Base-by-base conservation (phyloP, 1,140 invertebrate genomes). In the Rhyacophila brunnea region DNA sequence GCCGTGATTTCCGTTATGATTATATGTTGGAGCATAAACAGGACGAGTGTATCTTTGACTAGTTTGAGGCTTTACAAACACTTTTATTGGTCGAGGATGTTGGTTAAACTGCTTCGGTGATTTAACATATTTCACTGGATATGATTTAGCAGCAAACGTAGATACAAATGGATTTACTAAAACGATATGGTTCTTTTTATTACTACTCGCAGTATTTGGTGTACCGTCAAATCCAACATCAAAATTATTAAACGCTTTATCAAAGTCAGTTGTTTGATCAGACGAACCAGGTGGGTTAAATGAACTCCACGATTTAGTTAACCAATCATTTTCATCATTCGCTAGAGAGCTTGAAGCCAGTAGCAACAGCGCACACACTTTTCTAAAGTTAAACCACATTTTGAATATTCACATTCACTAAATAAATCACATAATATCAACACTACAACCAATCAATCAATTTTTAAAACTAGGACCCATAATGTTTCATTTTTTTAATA, bases 101-200 rank as follows among this genome's bases (percentile, higher is more conserved):
- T 28, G 23, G 9, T 3, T 9, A 28, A 28, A 28, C 9, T 28
- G 23, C 4, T 28, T 28, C 9, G 23, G 23, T 9, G 23, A 61
- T 66, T 65, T 34, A 49, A 4, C 34, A 40, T 43, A 40, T 40
- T 74, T 56, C 68, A 65, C 55, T 70, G 70, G 43, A 73, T 32
- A 32, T 6, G 11, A 28, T 32, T 23, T 48, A 11, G 46, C 18
- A 20, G 18, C 1, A 42, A 42, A 19, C n/a, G 35, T 17, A 19
- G 2, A 5, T 5, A 15, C 14, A 19, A 10, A 45, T 7, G 18
- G 43, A 17, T 17, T 45, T 4, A 13, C 15, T 6, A 15, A 13
- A 3, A 15, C 15, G 38, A 40, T 40, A 13, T 15, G 11, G 11
- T 23, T 42, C 15, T 43, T 2, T 17, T 20, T 15, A 2, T 20